Percentiles rank a stretch among this genome's conserved stretches.
These are phyloP conservation scores for Phalacrocorax aristotelis DNA, from an alignment of 2,113 vertebrate species.

Conservation along the genomic window DNA sequence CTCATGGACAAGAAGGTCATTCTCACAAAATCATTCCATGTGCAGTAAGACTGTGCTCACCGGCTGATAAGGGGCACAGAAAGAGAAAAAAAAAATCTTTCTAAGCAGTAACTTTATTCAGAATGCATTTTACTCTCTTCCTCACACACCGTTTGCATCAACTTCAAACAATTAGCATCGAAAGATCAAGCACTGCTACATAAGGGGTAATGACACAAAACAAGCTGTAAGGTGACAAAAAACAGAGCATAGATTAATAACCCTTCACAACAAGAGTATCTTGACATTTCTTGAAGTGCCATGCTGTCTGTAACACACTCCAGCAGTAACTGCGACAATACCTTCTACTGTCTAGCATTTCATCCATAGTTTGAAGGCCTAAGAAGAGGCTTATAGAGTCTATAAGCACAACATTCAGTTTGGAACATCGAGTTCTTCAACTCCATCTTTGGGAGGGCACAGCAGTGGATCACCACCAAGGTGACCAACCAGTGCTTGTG, in stretches of 20 bases:
- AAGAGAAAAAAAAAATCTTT: not conserved
- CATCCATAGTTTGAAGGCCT: not conserved
- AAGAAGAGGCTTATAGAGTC: accelerated
- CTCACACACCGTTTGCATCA: accelerated
- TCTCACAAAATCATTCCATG: not conserved
- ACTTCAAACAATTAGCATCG: not conserved
- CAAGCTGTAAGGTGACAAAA: accelerated
- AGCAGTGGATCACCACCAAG: accelerated
- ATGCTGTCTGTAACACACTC: accelerated
- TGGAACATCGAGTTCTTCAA: not conserved
- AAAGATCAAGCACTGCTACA: accelerated
- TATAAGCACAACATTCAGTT: not conserved
- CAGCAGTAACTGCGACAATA: accelerated
- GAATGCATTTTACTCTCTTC: accelerated
- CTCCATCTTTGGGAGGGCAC: not conserved
- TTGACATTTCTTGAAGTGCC: not conserved
- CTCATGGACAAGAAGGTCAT: not conserved
- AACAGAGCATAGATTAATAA: not conserved
- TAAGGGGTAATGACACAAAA: accelerated
- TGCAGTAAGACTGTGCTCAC: not conserved
- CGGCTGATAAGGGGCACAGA: not conserved
- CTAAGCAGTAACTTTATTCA: not conserved
- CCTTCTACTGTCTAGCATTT: not conserved
- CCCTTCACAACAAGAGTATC: accelerated
- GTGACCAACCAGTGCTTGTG: accelerated